Base-by-base conservation (phyloP, 2,888 invertebrate genomes). In the Standfussiana lucernea region DNA sequence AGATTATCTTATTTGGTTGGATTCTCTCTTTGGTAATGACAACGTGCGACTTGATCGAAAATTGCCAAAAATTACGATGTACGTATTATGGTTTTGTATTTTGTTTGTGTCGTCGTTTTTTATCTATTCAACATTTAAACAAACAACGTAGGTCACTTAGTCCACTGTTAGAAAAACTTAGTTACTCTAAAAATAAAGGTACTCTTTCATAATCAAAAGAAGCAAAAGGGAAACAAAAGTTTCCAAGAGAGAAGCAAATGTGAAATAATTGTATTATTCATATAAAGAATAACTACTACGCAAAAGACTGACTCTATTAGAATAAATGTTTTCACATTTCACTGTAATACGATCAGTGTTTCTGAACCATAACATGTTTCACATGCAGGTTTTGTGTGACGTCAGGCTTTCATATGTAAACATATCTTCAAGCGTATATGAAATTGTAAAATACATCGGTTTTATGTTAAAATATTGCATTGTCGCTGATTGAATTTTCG, bases 291-390 rank as follows among this genome's bases (percentile, higher is more conserved):
- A 70, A 56, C 21, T 50, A 66, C 68, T 61, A 8, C 72, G 65
- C n/a, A 47, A 32, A 6, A 72, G 45, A 53, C 53, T 8, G 45
- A 59, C 7, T 72, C 15, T 69, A 78, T 69, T 71, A 75, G 11
- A 84, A 82, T 84, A 68, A 70, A 82, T 80, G 68, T 84, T 80
- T 82, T 84, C 32, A 68, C 68, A 72, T 82, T 72, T 80, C 68
- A 53, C n/a, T 69, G 35, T 78, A 73, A 72, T 69, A 42, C 62
- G 35, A 62, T 66, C 61, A 50, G 2, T 79, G 74, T 74, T 73
- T 79, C 66, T 62, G 45, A 69, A 72, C 15, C 68, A 56, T 72
- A 59, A 72, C 45, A 74, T 67, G 70, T 80, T 84, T 80, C 35
- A 72, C 35, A 28, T 84, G 71, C 70, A 82, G 53, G 69, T 67